These are phyloP conservation scores for Gephyroberyx darwinii DNA, from an alignment of 2,797 vertebrate genomes.

Conservation along the genomic window DNA sequence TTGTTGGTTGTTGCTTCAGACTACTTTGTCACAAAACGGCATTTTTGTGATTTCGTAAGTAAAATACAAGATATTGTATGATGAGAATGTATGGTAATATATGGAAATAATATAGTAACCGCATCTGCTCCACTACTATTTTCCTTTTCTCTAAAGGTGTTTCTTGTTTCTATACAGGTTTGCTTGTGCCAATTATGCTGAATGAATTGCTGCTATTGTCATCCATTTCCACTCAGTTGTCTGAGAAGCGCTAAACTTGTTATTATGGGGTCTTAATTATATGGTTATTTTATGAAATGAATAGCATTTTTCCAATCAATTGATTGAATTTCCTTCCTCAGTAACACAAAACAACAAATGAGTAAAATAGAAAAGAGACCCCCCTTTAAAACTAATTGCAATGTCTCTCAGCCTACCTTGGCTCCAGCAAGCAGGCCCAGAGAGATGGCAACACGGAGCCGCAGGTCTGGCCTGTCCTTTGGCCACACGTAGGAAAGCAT, in stretches of 20 bases:
- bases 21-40: no score
- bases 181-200: neutral
- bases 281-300: neutral
- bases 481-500: constrained; percentile 98
- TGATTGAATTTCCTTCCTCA: neutral
- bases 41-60: no score
- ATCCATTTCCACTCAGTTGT: neutral
- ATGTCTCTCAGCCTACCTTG: constrained; percentile 82
- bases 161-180: neutral
- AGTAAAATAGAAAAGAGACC: neutral
- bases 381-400: neutral
- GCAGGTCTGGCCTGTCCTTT: constrained; percentile 92
- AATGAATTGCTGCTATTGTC: neutral
- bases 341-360: neutral
- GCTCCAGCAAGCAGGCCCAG: constrained; percentile 90
- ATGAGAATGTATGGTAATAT: no score
- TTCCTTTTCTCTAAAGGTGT: neutral
- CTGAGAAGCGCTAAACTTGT: neutral
- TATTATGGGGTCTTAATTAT: neutral
- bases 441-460: constrained; percentile 90
- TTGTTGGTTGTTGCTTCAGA: neutral
- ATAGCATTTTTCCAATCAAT: neutral
- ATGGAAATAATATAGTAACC: no score
- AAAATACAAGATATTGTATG: no score
- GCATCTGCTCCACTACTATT: neutral